Conservation (phyloP, 2,888 invertebrate species). For the Xylota sylvarum region DNA sequence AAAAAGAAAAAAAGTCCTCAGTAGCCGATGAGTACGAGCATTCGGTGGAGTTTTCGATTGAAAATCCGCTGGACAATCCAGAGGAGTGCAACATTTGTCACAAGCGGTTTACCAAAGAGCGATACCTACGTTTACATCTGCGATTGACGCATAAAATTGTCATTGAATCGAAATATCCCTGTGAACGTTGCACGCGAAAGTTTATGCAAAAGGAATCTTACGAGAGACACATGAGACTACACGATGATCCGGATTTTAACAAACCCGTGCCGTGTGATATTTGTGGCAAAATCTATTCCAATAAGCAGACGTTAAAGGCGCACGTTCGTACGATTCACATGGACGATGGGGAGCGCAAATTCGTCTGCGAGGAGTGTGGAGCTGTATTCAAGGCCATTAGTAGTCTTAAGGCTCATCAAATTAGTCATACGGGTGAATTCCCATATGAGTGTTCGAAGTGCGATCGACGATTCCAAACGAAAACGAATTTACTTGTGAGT, state of each 20-base stretch:
- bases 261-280: constrained; percentile 60
- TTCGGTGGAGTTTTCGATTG: constrained; percentile 41
- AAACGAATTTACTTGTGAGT: constrained; percentile 67
- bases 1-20: neutral
- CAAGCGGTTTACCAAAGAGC: constrained; percentile 66
- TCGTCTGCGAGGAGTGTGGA: constrained; percentile 73
- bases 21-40: constrained; percentile 12
- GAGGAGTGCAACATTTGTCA: constrained; percentile 71
- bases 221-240: constrained; percentile 58
- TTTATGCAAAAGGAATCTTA: constrained; percentile 71
- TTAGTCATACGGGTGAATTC: constrained; percentile 66
- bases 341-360: constrained; percentile 58
- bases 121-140: constrained; percentile 62
- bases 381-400: constrained; percentile 64
- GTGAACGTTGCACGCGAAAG: constrained; percentile 58
- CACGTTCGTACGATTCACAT: constrained; percentile 65
- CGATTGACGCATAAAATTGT: constrained; percentile 62
- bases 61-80: constrained; percentile 55
- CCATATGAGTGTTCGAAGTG: constrained; percentile 66
- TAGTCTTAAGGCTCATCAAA: constrained; percentile 67
- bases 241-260: constrained; percentile 65
- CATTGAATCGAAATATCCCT: constrained; percentile 65
- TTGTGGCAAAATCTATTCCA: constrained; percentile 61
- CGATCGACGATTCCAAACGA: constrained; percentile 66
- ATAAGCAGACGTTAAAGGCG: constrained; percentile 62